These are phyloP conservation scores for Hyphantria cunea DNA, from an alignment of 1,140 invertebrate genomes.

Conservation along the genomic window DNA sequence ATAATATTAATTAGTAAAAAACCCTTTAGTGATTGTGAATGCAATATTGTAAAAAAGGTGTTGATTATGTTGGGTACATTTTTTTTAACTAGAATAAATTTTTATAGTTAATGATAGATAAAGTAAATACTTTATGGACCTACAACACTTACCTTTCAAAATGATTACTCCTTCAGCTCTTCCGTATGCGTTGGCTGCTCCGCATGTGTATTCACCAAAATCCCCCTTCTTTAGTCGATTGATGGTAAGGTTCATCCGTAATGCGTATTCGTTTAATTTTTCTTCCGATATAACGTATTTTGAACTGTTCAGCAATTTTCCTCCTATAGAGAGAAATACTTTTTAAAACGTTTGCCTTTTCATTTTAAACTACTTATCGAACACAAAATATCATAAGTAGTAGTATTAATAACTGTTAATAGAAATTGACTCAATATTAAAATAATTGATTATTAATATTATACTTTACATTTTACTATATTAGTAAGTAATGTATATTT, in stretches of 20 bases:
- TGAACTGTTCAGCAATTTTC: slow-evolving; percentile 85
- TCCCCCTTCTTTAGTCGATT: slow-evolving; percentile 87
- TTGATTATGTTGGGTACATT: too few relatives aligned
- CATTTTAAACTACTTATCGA: slow-evolving; percentile 1
- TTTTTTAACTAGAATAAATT: too few relatives aligned
- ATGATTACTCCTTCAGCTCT: slow-evolving; percentile 87
- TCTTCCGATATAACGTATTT: slow-evolving; percentile 89
- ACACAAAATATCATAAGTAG: too few relatives aligned
- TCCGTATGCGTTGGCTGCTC: slow-evolving; percentile 88
- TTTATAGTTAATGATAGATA: too few relatives aligned
- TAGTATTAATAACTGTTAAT: too few relatives aligned
- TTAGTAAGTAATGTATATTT: too few relatives aligned
- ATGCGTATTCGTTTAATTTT: slow-evolving; percentile 86
- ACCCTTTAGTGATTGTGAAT: too few relatives aligned
- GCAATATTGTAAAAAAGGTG: too few relatives aligned
- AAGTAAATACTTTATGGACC: too few relatives aligned
- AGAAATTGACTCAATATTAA: too few relatives aligned
- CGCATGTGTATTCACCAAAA: slow-evolving; percentile 90
- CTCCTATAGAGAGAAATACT: slow-evolving; percentile 50
- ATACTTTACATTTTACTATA: too few relatives aligned
- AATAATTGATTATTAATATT: too few relatives aligned
- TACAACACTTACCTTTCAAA: slow-evolving; percentile 72
- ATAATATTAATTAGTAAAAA: not conserved
- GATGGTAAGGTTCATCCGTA: slow-evolving; percentile 91
- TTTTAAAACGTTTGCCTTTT: not conserved